Evolutionary conservation across 2,888 invertebrate species (phyloP).

Genomic region (Frankliniella intonsa): DNA sequence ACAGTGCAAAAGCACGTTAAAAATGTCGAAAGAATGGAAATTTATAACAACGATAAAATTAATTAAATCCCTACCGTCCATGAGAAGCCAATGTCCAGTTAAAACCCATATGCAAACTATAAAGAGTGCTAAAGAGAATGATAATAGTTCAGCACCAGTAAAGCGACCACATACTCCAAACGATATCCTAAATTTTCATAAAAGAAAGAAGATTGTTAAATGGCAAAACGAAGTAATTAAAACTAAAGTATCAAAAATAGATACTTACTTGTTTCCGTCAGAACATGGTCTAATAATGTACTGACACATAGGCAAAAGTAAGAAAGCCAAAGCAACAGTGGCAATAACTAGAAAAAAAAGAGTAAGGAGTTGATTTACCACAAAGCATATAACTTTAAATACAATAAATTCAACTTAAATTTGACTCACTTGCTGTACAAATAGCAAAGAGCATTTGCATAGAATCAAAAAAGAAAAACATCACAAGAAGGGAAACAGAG

Average conservation of each 20-base stretch:
- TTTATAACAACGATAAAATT: not conserved
- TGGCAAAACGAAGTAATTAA: conserved; percentile 10
- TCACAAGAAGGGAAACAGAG: conserved; percentile 89
- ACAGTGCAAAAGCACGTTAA: conserved; percentile 37
- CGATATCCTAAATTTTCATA: conserved; percentile 56
- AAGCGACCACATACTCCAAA: conserved; percentile 91
- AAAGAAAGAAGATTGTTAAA: conserved; percentile 31
- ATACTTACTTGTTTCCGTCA: conserved; percentile 63
- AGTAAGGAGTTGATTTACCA: not conserved
- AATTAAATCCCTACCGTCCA: conserved; percentile 68
- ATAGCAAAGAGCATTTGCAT: conserved; percentile 95
- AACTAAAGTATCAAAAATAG: conserved; percentile 28
- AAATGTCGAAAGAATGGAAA: not conserved
- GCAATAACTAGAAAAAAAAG: conserved; percentile 69
- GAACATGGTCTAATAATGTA: conserved; percentile 83
- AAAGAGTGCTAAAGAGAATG: conserved; percentile 84
- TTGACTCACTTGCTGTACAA: conserved; percentile 90
- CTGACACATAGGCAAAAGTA: conserved; percentile 95
- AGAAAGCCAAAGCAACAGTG: conserved; percentile 92
- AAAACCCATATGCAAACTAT: conserved; percentile 97
- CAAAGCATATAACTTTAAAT: conserved; percentile 31
- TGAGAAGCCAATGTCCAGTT: conserved; percentile 96
- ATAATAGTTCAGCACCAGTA: conserved; percentile 88
- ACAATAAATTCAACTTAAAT: conserved; percentile 26
- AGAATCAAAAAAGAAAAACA: conserved; percentile 99